Evolutionary conservation across 2,113 vertebrate genomes (phyloP).

Genomic region (Myotis brandtii): DNA sequence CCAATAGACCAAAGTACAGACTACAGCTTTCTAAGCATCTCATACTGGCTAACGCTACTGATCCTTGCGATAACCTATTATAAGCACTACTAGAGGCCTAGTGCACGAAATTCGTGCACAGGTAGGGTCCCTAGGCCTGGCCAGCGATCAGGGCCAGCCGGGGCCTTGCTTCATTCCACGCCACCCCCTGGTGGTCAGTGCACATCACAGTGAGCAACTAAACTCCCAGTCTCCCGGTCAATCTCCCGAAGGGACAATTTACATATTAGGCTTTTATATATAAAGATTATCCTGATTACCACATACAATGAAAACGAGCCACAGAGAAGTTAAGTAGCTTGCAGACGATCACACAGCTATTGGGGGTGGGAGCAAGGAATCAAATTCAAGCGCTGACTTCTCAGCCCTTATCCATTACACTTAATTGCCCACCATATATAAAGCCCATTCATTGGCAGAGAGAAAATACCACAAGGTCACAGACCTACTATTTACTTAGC

Average conservation of each 20-base stretch:
- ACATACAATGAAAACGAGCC: background rate
- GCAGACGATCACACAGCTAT: background rate
- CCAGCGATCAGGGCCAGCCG: too few relatives aligned
- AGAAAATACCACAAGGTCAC: background rate
- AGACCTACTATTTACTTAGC: background rate
- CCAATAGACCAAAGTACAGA: background rate
- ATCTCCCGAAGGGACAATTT: too few relatives aligned
- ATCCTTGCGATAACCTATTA: background rate
- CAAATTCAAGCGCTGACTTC: background rate
- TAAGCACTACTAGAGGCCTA: background rate
- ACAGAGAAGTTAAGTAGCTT: background rate
- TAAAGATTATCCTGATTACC: background rate
- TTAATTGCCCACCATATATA: background rate
- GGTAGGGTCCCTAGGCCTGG: too few relatives aligned
- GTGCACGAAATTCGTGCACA: too few relatives aligned
- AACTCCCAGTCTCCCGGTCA: too few relatives aligned
- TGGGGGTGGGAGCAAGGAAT: background rate
- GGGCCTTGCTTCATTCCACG: too few relatives aligned
- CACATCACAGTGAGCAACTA: too few relatives aligned
- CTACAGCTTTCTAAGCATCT: background rate
- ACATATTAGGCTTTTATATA: too few relatives aligned
- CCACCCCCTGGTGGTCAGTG: too few relatives aligned
- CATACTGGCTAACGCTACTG: background rate
- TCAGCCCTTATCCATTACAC: background rate
- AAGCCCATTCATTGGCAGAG: background rate